Evolutionary conservation across 2,113 vertebrate genomes (phyloP).

Genomic region (Ptyas mucosa): DNA sequence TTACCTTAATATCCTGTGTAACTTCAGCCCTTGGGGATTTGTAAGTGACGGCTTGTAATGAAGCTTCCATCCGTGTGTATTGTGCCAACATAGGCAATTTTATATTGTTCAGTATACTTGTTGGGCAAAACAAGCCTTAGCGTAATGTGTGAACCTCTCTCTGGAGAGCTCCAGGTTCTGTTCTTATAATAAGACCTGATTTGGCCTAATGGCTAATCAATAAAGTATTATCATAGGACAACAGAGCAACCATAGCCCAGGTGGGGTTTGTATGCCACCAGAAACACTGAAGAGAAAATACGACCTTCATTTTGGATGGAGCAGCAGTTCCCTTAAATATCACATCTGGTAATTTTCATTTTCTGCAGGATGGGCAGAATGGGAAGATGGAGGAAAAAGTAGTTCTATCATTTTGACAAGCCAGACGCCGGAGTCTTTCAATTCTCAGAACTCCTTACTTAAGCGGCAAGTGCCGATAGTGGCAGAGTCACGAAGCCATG

Average conservation of each 20-base stretch:
- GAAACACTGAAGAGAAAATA: background rate
- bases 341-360: background rate
- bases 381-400: background rate
- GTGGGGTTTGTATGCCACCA: background rate
- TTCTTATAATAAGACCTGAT: background rate
- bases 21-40: background rate
- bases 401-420: background rate
- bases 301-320: background rate
- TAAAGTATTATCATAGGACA: background rate
- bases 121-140: background rate
- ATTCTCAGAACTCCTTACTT: background rate
- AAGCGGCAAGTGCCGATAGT: background rate
- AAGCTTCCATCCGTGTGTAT: background rate
- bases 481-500: background rate
- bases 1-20: background rate
- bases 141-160: background rate
- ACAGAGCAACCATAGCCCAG: background rate
- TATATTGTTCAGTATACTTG: background rate
- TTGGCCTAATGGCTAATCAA: background rate
- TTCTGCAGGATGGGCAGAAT: background rate
- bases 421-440: background rate
- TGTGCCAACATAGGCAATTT: background rate
- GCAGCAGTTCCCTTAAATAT: background rate
- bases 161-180: background rate
- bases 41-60: background rate